Percentiles rank a stretch among this genome's conserved stretches.
phyloP scores from a whole-genome alignment of 2,888 invertebrate genomes.

The Unio delphinus region DNA sequence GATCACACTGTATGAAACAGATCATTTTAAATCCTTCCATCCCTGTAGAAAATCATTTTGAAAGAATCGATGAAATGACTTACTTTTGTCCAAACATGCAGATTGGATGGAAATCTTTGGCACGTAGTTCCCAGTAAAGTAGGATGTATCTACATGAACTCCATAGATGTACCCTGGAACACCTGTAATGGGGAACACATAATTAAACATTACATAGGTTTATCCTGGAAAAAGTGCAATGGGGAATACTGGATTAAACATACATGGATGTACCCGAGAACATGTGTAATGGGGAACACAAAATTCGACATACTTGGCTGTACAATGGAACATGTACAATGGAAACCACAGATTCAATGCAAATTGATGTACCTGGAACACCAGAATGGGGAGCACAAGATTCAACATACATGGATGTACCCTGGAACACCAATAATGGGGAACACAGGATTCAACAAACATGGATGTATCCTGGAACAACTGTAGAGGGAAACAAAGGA shows the following conservation, averaged over 20 bases:
- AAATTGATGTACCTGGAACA: no score
- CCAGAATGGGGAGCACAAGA: no score
- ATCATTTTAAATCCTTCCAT: not conserved
- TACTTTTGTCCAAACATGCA: constrained; percentile 40
- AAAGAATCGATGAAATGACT: constrained; percentile 1
- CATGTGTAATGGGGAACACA: not conserved
- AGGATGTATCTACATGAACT: constrained; percentile 56
- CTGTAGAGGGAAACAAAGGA: no score
- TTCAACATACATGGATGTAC: no score
- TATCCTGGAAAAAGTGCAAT: no score
- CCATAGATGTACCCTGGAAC: constrained; percentile 52
- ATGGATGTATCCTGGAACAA: no score
- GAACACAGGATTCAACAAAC: no score
- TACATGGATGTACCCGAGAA: not conserved
- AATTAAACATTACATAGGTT: no score
- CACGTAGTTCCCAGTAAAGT: constrained; percentile 58
- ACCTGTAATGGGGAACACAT: constrained; percentile 27
- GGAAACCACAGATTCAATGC: no score
- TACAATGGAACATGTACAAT: no score
- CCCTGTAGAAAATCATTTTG: not conserved
- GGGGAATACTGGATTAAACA: not conserved
- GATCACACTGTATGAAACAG: not conserved
- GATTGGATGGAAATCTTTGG: constrained; percentile 53
- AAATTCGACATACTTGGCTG: no score
- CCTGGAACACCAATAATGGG: no score